Conservation (phyloP, 53 echinoderm and acorn worm genomes). For the Arbacia lixula region DNA sequence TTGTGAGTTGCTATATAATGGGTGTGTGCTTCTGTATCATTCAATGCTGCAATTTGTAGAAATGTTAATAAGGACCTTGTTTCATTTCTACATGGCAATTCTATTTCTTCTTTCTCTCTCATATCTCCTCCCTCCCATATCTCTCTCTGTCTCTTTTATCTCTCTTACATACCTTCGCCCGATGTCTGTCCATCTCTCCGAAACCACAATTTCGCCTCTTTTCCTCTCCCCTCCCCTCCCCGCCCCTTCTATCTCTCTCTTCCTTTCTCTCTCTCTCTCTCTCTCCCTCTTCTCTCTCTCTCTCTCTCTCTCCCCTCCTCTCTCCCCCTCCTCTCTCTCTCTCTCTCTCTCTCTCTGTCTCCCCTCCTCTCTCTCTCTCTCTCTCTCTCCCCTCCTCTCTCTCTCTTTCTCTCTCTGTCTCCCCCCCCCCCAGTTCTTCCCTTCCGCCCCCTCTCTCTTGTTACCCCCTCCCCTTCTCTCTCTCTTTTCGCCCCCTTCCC, state of each 20-base stretch:
- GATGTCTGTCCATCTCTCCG: no score
- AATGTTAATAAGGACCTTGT: no score
- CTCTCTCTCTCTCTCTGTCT: constrained; percentile 31
- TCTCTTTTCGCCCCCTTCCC: neutral
- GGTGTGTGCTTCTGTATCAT: no score
- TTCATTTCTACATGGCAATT: no score
- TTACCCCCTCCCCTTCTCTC: neutral
- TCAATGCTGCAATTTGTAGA: no score
- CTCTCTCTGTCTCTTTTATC: no score
- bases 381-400: neutral
- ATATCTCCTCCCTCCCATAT: no score
- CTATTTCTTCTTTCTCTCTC: no score
- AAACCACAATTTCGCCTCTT: no score
- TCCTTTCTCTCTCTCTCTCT: neutral
- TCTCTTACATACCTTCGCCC: no score
- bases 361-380: neutral
- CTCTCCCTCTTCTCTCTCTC: constrained; percentile 1
- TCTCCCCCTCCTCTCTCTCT: neutral
- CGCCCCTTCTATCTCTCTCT: neutral
- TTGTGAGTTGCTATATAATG: no score
- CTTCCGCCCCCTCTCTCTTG: no score
- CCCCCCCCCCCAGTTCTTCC: neutral
- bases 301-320: neutral
- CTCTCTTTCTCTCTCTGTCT: neutral
- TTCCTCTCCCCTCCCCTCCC: neutral